Evolutionary conservation across 2,113 vertebrate species (phyloP).

Genomic region (Corvus hawaiiensis): DNA sequence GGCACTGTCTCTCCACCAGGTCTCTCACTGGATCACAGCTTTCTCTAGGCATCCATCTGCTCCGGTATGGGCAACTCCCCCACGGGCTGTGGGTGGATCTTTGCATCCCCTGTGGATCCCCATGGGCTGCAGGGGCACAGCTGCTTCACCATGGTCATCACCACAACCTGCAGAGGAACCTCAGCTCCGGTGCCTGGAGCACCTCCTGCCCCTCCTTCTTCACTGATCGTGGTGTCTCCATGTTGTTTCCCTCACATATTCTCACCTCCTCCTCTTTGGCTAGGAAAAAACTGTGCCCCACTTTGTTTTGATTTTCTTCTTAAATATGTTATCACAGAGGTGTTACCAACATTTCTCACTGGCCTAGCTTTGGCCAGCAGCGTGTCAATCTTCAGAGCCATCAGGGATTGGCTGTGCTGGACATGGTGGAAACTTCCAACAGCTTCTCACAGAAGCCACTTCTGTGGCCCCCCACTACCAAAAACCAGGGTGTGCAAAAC

Average conservation of each 20-base stretch:
- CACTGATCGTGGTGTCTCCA: neutral
- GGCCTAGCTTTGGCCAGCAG: neutral
- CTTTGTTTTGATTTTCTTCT: neutral
- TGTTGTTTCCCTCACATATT: neutral
- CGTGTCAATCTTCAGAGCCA: neutral
- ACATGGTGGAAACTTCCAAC: neutral
- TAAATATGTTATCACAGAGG: neutral
- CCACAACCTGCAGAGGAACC: neutral
- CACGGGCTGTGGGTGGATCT: neutral
- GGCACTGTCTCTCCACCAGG: neutral
- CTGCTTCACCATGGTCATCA: neutral
- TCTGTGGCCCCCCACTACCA: accelerated
- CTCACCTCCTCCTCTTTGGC: neutral
- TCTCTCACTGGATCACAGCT: neutral
- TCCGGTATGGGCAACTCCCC: accelerated
- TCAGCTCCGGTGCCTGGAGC: accelerated
- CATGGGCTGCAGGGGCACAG: neutral
- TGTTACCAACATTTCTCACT: accelerated
- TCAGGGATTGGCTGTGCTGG: accelerated
- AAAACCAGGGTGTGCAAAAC: neutral
- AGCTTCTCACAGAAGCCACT: neutral
- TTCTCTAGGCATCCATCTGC: neutral
- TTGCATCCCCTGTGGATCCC: neutral
- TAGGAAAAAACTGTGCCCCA: neutral
- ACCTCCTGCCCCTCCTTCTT: neutral